Percentiles rank a stretch among this genome's conserved stretches.
phyloP scores from a whole-genome alignment of 2,113 vertebrate genomes.

The Gallinago media region DNA sequence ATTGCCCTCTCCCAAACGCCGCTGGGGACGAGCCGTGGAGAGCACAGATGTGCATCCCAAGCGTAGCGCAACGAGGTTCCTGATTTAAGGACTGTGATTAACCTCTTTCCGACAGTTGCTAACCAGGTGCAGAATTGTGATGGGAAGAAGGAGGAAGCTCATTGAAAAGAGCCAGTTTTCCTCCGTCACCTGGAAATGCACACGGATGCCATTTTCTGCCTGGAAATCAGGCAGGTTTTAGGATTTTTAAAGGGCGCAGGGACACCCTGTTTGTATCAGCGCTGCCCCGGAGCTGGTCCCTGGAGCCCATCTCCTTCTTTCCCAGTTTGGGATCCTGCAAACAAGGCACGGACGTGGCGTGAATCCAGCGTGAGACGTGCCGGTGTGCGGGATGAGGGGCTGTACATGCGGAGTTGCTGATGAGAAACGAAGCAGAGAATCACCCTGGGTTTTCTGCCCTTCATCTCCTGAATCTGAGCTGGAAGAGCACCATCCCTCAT shows the following conservation, averaged over 20 bases:
- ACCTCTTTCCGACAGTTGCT: slow-evolving; percentile 60
- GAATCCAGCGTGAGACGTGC: not conserved
- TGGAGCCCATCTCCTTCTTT: not conserved
- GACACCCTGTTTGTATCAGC: not conserved
- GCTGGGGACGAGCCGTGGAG: not conserved
- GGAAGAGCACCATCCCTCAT: not conserved
- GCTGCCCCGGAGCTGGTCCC: not conserved
- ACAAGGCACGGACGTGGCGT: fast-evolving
- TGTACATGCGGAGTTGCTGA: not conserved
- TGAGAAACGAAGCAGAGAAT: not conserved
- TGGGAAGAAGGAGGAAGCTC: slow-evolving; percentile 10
- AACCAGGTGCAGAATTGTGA: slow-evolving; percentile 53
- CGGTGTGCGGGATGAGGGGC: not conserved
- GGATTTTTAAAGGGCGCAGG: not conserved
- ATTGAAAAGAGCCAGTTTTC: slow-evolving; percentile 25
- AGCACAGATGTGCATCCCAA: slow-evolving; percentile 57
- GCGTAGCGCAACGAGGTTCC: slow-evolving; percentile 38
- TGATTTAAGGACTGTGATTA: slow-evolving; percentile 71
- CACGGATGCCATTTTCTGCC: slow-evolving; percentile 55
- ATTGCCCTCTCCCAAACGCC: not conserved
- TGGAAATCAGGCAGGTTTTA: not conserved
- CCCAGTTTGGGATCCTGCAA: not conserved
- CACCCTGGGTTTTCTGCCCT: not conserved
- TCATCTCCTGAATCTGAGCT: not conserved
- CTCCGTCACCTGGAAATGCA: slow-evolving; percentile 42